A percentile compares a stretch with the other conserved stretches of the same genome.
phyloP scores from a whole-genome alignment of 2,113 vertebrate species.

The Gambusia holbrooki region DNA sequence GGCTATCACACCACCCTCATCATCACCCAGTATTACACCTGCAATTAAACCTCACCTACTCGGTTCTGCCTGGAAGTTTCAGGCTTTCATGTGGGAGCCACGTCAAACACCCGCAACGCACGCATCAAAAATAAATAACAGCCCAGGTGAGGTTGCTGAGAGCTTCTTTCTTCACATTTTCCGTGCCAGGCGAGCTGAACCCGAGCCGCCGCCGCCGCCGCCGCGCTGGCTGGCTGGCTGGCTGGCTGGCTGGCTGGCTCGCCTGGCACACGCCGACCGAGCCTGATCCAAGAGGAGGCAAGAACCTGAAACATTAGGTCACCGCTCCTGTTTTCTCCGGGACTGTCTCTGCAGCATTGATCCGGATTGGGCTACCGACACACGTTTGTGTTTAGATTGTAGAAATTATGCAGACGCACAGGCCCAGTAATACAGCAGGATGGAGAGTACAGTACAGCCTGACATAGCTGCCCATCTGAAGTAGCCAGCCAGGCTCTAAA shows the following conservation, averaged over 20 bases:
- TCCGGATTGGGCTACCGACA: not conserved
- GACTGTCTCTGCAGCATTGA: conserved; percentile 24
- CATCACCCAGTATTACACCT: conserved; percentile 8
- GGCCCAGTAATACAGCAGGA: conserved; percentile 35
- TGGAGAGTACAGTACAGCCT: conserved; percentile 48
- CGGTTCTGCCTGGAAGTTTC: conserved; percentile 36
- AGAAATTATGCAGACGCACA: not conserved
- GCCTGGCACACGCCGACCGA: conserved; percentile 12
- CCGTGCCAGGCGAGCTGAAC: conserved; percentile 32
- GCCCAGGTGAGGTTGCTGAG: conserved; percentile 15
- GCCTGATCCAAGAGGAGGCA: conserved; percentile 12
- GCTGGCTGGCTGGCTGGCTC: too few relatives aligned
- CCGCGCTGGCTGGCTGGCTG: too few relatives aligned
- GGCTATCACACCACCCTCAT: too few relatives aligned
- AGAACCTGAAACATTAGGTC: conserved; percentile 49
- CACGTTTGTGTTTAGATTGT: not conserved
- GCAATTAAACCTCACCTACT: conserved; percentile 11
- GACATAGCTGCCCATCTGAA: conserved; percentile 75
- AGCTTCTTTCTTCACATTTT: conserved; percentile 40
- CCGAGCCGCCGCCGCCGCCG: conserved; percentile 11
- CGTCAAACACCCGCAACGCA: not conserved
- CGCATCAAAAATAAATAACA: conserved; percentile 45
- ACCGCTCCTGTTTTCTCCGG: conserved; percentile 1
- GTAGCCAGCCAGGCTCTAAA: conserved; percentile 72
- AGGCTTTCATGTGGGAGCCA: conserved; percentile 15